Base-by-base conservation (phyloP, 1,140 invertebrate genomes). In the Hypsibius dujardini region DNA sequence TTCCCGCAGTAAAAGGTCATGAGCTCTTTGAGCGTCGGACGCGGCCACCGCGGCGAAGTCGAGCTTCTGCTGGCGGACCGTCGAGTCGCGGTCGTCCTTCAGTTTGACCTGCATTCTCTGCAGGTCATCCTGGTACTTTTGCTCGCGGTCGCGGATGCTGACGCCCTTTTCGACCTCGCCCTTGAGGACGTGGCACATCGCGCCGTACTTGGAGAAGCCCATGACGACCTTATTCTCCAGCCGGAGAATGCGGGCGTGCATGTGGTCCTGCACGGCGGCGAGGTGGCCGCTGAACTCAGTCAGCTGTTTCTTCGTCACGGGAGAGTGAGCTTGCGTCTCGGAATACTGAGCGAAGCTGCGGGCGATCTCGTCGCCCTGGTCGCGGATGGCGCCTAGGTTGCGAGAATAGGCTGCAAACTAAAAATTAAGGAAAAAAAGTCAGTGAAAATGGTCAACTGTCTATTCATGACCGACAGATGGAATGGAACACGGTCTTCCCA, bases 331-430 rank as follows among this genome's bases (percentile, higher is more conserved):
- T 42, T 67, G 62, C 3, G 7, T 42, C 45, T 67, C 62, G 42
- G 62, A 7, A 67, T 15, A 67, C 62, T 67, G 12, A 7, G 12
- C 7, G 12, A 67, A 42, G 62, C 3, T 42, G 45, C 12, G 12
- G 62, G 62, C 12, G 7, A 67, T 12, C 62, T 15, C 62, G 42
- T 67, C 62, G 42, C 62, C 62, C 3, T 42, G 12, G 45, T 67
- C 62, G 3, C 62, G 12, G 45, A 42, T 42, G 12, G 12, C 12
- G 7, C 12, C 62, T 12, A 67, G 3, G 12, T 7, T 67, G 12
- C 62, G 62, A 12, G 62, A 67, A 42, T 67, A 67, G 12, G 62
- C 7, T 45, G 62, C 12, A 67, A 15, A 67, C 62, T 67, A 42
- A 15, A 67, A 42, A 67, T 42, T 15, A 67, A 67, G 28, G 28